These are phyloP conservation scores for Blennius ocellaris DNA, from an alignment of 2,113 vertebrate genomes.

Conservation along the genomic window DNA sequence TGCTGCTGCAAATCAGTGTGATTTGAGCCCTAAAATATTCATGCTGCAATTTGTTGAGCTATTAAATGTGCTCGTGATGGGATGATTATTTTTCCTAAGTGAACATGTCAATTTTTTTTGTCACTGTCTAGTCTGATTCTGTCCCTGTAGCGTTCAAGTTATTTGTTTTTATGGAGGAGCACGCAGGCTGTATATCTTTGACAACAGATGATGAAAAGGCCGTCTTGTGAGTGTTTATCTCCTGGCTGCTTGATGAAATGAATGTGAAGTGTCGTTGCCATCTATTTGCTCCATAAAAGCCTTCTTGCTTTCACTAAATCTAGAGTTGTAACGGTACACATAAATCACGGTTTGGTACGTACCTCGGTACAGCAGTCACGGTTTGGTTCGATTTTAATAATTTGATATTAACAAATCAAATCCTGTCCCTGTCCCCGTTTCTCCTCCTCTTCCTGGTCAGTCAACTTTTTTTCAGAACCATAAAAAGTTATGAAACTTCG, in stretches of 20 bases:
- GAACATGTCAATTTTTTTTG: not conserved
- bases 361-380: too few relatives aligned
- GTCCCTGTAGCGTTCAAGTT: not conserved
- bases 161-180: conserved; percentile 11
- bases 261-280: conserved; percentile 30
- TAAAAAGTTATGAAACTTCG: too few relatives aligned
- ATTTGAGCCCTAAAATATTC: not conserved
- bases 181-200: conserved; percentile 7
- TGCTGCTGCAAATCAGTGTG: conserved; percentile 1
- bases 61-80: not conserved
- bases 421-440: too few relatives aligned
- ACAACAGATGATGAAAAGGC: conserved; percentile 23
- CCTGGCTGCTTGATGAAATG: not conserved
- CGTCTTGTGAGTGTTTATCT: conserved; percentile 22
- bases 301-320: conserved; percentile 21
- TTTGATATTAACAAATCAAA: too few relatives aligned
- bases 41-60: not conserved
- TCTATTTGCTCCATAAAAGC: conserved; percentile 22
- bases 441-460: too few relatives aligned
- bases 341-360: too few relatives aligned
- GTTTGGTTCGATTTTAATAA: too few relatives aligned
- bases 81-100: not conserved
- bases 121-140: not conserved
- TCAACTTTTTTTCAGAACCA: too few relatives aligned
- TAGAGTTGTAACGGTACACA: too few relatives aligned